Evolutionary conservation across 2,797 vertebrate species (phyloP), one percentile per base, ranked within the genome.

Genomic region (Gouania willdenowi): DNA sequence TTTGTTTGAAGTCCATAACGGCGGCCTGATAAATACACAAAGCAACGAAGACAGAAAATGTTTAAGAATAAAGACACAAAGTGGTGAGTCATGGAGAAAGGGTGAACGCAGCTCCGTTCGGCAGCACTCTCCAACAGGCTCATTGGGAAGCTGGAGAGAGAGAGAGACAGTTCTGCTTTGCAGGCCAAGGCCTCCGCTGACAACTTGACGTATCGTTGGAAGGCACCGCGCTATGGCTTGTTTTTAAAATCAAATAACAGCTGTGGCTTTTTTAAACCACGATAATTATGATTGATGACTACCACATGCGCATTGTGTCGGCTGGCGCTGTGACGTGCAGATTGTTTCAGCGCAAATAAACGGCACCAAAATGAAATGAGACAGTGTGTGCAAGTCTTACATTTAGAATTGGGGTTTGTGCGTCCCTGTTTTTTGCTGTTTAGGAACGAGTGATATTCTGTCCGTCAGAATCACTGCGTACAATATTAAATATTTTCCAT

Each of bases 281-380:
- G 82, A 82, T 87, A 84, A 88, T 87, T 85, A 87, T 85, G 72
- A 85, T 81, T 86, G 83, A 88, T 87, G 81, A 86, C 83, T 86
- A 85, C 75, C 78, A 85, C 75, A 84, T 86, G 83, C 85, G 76
- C 67, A 85, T 84, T 81, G 79, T 82, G 79, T 78, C 65, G 79
- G 81, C 80, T 74, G 81, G 72, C 50, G 75, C 69, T 63, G 66
- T 63, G 71, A 82, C 66, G 41, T 73, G 66, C 70, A 70, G 80
- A 82, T 80, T 84, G 77, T 83, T 79, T 84, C 78, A 69, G 77
- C 72, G 51, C 71, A 78, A 83, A 81, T 74, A 79, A 83, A 82
- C 42, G 60, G 47, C 63, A 59, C 11, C 65, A 43, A 50, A 76
- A 70, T n/a, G 43, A 71, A 81, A 71, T 69, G 61, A 70, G 73